Conservation (phyloP, 2,113 vertebrate species). For the Machaerirhynchus nigripectus region DNA sequence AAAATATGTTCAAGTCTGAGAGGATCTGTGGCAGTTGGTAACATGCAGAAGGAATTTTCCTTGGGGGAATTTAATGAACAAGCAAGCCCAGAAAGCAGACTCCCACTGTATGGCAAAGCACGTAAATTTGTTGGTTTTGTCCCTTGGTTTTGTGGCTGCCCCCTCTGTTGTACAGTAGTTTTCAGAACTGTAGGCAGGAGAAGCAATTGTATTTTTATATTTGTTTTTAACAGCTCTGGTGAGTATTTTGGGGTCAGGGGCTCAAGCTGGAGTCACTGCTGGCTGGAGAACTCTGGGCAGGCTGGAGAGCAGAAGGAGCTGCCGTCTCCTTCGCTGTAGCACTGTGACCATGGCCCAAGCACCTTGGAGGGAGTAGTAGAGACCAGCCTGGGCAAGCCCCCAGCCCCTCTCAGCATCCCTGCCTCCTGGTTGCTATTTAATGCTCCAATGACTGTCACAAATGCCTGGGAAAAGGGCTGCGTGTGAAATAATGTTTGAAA, state of each 20-base stretch:
- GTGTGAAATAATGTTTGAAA: slow-evolving; percentile 52
- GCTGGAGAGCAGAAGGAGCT: not conserved
- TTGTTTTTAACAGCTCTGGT: not conserved
- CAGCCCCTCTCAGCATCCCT: not conserved
- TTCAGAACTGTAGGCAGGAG: not conserved
- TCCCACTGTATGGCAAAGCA: not conserved
- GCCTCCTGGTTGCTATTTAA: not conserved
- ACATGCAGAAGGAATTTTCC: not conserved
- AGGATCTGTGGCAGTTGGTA: not conserved
- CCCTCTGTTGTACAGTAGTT: not conserved
- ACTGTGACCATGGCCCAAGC: not conserved
- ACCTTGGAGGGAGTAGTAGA: not conserved
- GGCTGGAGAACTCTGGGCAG: not conserved
- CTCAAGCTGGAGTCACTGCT: not conserved
- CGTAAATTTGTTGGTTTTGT: not conserved
- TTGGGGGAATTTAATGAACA: not conserved
- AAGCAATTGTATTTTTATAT: not conserved
- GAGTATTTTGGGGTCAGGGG: not conserved
- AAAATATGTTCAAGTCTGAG: not conserved
- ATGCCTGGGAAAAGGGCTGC: slow-evolving; percentile 38
- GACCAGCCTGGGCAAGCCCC: not conserved
- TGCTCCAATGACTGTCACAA: slow-evolving; percentile 29
- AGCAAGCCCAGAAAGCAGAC: not conserved
- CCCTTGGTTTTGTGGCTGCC: not conserved
- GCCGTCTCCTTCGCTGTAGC: not conserved